A percentile compares a stretch with the other conserved stretches of the same genome.
These are phyloP conservation scores for Amblyopsis rosae DNA, from an alignment of 2,113 vertebrate species.

Conservation along the genomic window DNA sequence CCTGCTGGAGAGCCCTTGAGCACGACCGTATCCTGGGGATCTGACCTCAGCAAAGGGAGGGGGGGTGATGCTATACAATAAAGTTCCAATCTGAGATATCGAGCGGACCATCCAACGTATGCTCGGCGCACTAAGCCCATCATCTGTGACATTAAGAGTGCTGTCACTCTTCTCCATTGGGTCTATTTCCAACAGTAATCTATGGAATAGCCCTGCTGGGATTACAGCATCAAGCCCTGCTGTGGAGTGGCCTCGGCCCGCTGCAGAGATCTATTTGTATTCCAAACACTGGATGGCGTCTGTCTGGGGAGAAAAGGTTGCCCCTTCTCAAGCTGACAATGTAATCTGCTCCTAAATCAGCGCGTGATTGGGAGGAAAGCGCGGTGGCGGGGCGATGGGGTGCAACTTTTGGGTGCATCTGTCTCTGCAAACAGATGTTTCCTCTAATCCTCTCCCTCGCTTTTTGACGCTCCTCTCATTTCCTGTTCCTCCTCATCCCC, in stretches of 20 bases:
- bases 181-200: background rate
- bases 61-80: background rate
- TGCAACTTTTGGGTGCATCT: slow-evolving; percentile 41
- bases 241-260: background rate
- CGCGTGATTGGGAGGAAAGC: slow-evolving; percentile 29
- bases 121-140: background rate
- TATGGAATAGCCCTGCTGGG: background rate
- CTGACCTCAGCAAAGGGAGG: background rate
- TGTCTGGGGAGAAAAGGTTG: background rate
- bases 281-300: slow-evolving; percentile 7
- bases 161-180: background rate
- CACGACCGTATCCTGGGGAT: background rate
- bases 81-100: slow-evolving; percentile 10
- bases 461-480: slow-evolving; percentile 4
- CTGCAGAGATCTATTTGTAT: slow-evolving; percentile 28
- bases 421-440: slow-evolving; percentile 56
- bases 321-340: slow-evolving; percentile 32
- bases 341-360: slow-evolving; percentile 47
- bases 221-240: background rate
- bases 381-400: background rate
- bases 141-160: background rate
- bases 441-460: slow-evolving; percentile 35
- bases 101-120: slow-evolving; percentile 9
- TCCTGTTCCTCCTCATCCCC: slow-evolving; percentile 2
- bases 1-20: background rate